A percentile compares a stretch with the other conserved stretches of the same genome.
Evolutionary conservation across 2,888 invertebrate species (phyloP).

Genomic region (Dysmachus trigonus): DNA sequence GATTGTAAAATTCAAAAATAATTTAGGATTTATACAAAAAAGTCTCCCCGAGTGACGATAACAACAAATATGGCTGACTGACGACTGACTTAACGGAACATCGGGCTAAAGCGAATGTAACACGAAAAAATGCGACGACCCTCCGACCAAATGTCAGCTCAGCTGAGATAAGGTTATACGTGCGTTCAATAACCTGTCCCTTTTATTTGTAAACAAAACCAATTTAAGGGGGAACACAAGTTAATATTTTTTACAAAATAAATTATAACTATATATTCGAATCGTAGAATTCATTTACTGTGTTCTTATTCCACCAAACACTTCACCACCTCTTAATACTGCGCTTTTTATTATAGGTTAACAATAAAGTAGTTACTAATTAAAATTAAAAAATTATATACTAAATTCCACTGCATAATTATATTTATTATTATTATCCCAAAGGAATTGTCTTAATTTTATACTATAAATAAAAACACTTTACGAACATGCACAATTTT

Average conservation of each 20-base stretch:
- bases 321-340: neutral
- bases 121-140: slow-evolving; percentile 44
- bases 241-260: neutral
- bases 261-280: neutral
- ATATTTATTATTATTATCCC: neutral
- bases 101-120: slow-evolving; percentile 35
- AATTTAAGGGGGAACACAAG: neutral
- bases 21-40: slow-evolving; percentile 48
- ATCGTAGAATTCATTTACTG: neutral
- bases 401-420: neutral
- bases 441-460: neutral
- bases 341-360: neutral
- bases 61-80: slow-evolving; percentile 53
- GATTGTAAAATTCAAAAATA: slow-evolving; percentile 44
- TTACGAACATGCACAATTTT: neutral
- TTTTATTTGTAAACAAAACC: slow-evolving; percentile 45
- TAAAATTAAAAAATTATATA: neutral
- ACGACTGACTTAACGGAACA: slow-evolving; percentile 32
- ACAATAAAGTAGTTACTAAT: neutral
- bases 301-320: neutral
- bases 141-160: neutral
- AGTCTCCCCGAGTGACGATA: slow-evolving; percentile 51
- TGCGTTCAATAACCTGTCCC: slow-evolving; percentile 17
- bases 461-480: no score
- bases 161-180: slow-evolving; percentile 8